Base-by-base conservation (phyloP, 2,888 invertebrate genomes). In the Monopis laevigella region DNA sequence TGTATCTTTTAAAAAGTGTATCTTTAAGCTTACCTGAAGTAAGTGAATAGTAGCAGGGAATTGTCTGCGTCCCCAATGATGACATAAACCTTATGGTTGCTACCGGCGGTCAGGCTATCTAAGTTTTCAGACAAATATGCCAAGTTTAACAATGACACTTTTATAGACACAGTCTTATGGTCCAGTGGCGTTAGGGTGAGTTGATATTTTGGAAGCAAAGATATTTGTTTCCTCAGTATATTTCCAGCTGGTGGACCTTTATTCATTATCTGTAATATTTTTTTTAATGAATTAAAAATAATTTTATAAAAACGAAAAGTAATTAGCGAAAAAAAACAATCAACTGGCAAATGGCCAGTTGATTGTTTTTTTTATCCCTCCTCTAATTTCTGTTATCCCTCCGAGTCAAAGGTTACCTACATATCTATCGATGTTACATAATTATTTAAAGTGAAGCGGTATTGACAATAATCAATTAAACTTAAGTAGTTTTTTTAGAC, bases 191-290 rank as follows among this genome's bases (percentile, higher is more conserved):
- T 65, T 16, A 78, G 52, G 1, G 59, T 60, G 11, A 88, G 46
- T 16, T 69, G 62, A 60, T 89, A 91, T 51, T 83, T 82, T 1
- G 91, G 91, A 2, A 90, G 68, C 13, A 83, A 64, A 32, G 67
- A 63, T 10, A 88, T 82, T 62, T 86, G 83, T 46, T 87, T 86
- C 29, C 84, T 77, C 2, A 92, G 57, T 30, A 83, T 64, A 56
- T 87, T 88, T 2, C 92, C 92, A 48, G 88, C 86, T 32, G 91
- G 91, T 10, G 90, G 85, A 29, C 87, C 84, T 58, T 88, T 84
- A 59, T 88, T 88, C 53, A 89, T 82, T 56, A 90, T 88, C 89
- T 90, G 51, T 38, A 53, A 55, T 47, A 17, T 54, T 32, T 13
- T 10, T 7, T 24, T 24, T 24, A 24, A 7, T 24, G 10, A 24